Evolutionary conservation across 2,797 vertebrate genomes (phyloP), one percentile per base, ranked within the genome.

Genomic region (Carcharodon carcharias): DNA sequence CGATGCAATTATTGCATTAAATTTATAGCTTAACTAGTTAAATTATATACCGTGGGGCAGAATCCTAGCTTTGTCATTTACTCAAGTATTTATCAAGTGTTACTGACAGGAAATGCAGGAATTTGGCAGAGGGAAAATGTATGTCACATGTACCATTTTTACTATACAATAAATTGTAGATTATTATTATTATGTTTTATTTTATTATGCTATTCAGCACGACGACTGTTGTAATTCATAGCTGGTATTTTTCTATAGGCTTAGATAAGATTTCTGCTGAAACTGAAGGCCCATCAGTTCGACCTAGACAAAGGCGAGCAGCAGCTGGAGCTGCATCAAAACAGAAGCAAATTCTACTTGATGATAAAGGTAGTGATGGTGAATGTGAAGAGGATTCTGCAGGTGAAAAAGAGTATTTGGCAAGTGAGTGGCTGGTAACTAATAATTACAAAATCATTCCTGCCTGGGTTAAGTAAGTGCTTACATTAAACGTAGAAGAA

Each of bases 241-340:
- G 3, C 26, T 6, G 8, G 1, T 82, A 61, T 96, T 23, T 96
- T 0, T 96, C 95, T 96, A 11, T 95, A 99, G 98, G 98, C 63
- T 97, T 99, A 58, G 97, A 98, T 97, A 97, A 97, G 96, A 98
- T 99, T 96, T 97, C 97, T 31, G 96, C 97, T 95, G 97, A 98
- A 91, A 97, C 96, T 23, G 97, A 97, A 0, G 12, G 92, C 2
- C 50, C 45, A 7, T 45, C 67, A 26, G 21, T 21, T 16, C 80
- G 77, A 8, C 82, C 96, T 28, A 97, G 96, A 96, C 97, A 97
- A 96, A 98, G 96, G 96, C 97, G 97, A 87, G 95, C 97, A 95
- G 96, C 96, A 0, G 96, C 96, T 40, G 97, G 97, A 97, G 96
- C 96, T 26, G 11, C 96, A 0, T 96, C 97, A 50, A 96, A 95